phyloP scores from a whole-genome alignment of 1,140 invertebrate genomes.

The Papilio polyxenes region DNA sequence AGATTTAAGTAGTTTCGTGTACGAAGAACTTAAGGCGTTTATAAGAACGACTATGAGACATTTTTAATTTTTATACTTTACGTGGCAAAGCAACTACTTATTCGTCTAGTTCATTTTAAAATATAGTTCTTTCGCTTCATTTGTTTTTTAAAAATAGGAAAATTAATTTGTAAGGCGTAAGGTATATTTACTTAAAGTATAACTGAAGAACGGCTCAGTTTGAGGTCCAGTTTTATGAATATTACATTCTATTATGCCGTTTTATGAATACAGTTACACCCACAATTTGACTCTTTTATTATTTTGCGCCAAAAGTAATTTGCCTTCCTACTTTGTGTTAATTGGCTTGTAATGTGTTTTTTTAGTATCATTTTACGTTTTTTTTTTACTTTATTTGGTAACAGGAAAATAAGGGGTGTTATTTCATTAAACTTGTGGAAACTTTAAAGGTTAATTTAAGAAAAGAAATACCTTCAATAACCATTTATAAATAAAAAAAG shows the following conservation, averaged over 20 bases:
- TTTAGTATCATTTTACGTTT: background rate
- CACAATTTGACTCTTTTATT: constrained; percentile 33
- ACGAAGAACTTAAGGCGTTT: too few relatives aligned
- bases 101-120: too few relatives aligned
- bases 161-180: background rate
- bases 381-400: background rate
- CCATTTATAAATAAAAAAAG: too few relatives aligned
- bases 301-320: constrained; percentile 10
- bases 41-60: too few relatives aligned
- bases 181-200: constrained; percentile 14
- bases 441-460: background rate
- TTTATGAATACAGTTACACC: constrained; percentile 22
- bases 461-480: too few relatives aligned
- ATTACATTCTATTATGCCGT: constrained; percentile 33
- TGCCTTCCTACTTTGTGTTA: constrained; percentile 3
- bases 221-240: constrained; percentile 32
- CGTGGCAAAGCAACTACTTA: too few relatives aligned
- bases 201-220: background rate
- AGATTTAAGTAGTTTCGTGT: too few relatives aligned
- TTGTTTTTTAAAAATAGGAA: too few relatives aligned
- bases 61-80: too few relatives aligned
- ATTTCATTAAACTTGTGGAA: too few relatives aligned
- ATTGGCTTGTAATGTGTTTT: constrained; percentile 15
- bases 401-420: background rate
- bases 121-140: too few relatives aligned